Percentiles rank a stretch among this genome's conserved stretches.
Evolutionary conservation across 2,113 vertebrate genomes (phyloP).

Genomic region (Riparia riparia): DNA sequence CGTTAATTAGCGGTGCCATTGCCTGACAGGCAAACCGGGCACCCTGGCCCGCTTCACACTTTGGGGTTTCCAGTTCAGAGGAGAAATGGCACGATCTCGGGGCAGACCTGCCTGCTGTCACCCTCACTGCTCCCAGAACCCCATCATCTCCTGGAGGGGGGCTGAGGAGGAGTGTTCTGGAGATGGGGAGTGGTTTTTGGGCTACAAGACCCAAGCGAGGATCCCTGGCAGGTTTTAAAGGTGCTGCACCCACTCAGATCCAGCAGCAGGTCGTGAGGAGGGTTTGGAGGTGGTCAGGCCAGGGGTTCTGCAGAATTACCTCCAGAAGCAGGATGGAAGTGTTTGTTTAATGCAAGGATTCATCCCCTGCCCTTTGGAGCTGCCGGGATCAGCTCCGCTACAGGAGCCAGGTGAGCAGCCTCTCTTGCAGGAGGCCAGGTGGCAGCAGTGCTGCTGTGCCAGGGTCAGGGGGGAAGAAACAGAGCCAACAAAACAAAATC

Average conservation of each 20-base stretch:
- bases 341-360: background rate
- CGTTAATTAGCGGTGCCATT: background rate
- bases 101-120: background rate
- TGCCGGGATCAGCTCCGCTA: background rate
- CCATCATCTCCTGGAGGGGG: background rate
- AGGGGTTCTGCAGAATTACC: background rate
- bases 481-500: background rate
- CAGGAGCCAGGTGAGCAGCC: background rate
- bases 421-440: background rate
- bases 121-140: background rate
- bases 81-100: fast-evolving
- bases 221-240: background rate
- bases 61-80: background rate
- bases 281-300: background rate
- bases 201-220: background rate
- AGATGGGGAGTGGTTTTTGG: background rate
- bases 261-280: background rate
- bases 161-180: background rate
- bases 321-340: fast-evolving
- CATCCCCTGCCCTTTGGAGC: background rate
- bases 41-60: background rate
- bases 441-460: background rate
- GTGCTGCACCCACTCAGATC: fast-evolving
- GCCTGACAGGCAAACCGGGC: background rate
- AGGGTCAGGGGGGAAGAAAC: background rate